Evolutionary conservation across 1,140 invertebrate species (phyloP), one percentile per base, ranked within the genome.

Genomic region (Eriocheir sinensis): DNA sequence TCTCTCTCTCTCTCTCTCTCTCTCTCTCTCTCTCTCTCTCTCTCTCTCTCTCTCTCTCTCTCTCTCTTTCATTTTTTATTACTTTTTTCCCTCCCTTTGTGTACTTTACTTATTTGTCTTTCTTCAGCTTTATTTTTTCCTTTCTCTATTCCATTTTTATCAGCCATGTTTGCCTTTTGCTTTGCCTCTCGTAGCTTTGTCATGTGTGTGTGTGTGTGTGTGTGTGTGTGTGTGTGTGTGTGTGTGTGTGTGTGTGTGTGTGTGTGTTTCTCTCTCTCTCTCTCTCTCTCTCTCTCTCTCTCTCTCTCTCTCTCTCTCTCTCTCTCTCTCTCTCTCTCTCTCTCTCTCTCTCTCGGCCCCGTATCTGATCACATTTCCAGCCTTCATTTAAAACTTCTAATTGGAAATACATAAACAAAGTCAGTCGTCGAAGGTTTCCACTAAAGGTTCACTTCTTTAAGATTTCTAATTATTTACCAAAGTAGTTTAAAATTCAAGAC

Each of bases 301-400:
- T 83, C 36, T 83, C 80, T 83, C 80, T 83, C 80, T 83, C 36
- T 83, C 30, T 34, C 36, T 83, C 30, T 83, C 80, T 83, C 36
- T 83, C 36, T 83, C 36, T 83, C 36, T 83, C 36, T 38, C 36
- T 38, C 80, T 83, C 80, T 83, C 80, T 83, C 80, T 83, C 80
- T 83, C 80, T 83, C 80, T 83, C 80, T 83, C 80, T 83, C 80
- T 83, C 80, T 83, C 80, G 15, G 15, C 30, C 80, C 34, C 80
- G 3, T 34, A 30, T 34, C 80, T 8, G 80, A 30, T 38, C 80
- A 12, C 30, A 6, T 6, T 83, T 81, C 80, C 4, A 8, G 80
- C 36, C 12, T 83, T 34, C 15, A 34, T 83, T 83, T 83, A 38
- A 38, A 83, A 38, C 80, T 53, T 53, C 48, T 53, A 53, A 53